A percentile compares a stretch with the other conserved stretches of the same genome.
Evolutionary conservation across 2,113 vertebrate species (phyloP).

Genomic region (Machaerirhynchus nigripectus): DNA sequence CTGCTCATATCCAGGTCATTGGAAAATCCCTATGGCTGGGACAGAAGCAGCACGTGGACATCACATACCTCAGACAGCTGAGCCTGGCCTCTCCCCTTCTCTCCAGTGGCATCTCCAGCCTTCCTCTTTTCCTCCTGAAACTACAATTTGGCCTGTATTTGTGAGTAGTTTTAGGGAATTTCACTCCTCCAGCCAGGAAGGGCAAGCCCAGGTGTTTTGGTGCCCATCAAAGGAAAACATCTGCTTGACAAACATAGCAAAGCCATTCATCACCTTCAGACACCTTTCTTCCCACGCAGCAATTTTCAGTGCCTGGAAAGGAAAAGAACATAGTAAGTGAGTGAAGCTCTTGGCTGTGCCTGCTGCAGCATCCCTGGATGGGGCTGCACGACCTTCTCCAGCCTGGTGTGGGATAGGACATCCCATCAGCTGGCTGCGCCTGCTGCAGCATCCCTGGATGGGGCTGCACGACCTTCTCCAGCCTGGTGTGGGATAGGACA

Average conservation of each 20-base stretch:
- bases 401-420: background rate
- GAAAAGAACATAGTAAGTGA: background rate
- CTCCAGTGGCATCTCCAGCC: background rate
- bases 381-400: background rate
- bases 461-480: background rate
- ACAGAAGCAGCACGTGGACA: background rate
- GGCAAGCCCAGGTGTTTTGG: background rate
- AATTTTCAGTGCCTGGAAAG: background rate
- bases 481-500: background rate
- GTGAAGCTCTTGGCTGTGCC: background rate
- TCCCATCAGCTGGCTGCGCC: background rate
- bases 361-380: background rate
- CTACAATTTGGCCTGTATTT: background rate
- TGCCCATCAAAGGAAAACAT: background rate
- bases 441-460: background rate
- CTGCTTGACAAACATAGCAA: background rate
- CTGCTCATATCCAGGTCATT: background rate
- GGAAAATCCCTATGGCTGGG: slow-evolving; percentile 3
- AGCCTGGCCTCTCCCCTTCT: background rate
- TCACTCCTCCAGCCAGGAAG: background rate
- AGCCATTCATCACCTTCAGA: background rate
- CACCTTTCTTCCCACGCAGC: background rate
- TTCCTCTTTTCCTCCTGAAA: background rate
- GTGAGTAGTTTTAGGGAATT: background rate
- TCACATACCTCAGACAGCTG: no score